Conservation (phyloP, 2,888 invertebrate species). For the Limnephilus marmoratus region DNA sequence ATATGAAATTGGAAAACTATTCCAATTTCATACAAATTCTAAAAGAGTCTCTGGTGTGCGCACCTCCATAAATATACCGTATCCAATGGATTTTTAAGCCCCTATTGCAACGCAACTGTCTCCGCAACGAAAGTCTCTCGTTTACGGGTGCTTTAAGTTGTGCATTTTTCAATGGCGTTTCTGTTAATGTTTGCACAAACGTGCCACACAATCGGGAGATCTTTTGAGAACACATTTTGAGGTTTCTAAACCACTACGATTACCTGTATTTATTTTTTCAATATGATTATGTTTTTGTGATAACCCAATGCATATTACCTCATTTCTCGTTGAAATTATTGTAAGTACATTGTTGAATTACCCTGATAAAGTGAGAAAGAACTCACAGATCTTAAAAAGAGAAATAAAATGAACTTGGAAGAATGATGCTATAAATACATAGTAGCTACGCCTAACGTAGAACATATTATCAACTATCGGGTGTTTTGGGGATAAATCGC, state of each 20-base stretch:
- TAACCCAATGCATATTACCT: background rate
- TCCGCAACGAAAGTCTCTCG: too few relatives aligned
- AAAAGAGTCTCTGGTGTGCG: too few relatives aligned
- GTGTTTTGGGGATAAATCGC: background rate
- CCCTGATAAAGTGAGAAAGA: slow-evolving; percentile 63
- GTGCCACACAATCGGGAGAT: background rate
- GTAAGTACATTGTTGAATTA: slow-evolving; percentile 42
- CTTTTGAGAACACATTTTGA: background rate
- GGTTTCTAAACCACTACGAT: background rate
- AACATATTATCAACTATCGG: background rate
- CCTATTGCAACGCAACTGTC: too few relatives aligned
- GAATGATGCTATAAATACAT: background rate
- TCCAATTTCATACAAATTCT: too few relatives aligned
- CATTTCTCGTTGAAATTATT: background rate
- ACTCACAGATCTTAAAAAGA: slow-evolving; percentile 58
- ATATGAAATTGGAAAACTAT: too few relatives aligned
- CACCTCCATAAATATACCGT: too few relatives aligned
- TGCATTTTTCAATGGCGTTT: background rate
- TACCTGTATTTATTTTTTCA: background rate
- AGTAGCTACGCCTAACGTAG: background rate
- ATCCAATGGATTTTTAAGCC: too few relatives aligned
- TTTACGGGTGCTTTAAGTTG: background rate
- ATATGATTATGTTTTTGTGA: background rate
- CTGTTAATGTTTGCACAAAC: background rate
- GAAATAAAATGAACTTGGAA: slow-evolving; percentile 27